Base-by-base conservation (phyloP, 2,113 vertebrate genomes). In the Callocephalon fimbriatum region DNA sequence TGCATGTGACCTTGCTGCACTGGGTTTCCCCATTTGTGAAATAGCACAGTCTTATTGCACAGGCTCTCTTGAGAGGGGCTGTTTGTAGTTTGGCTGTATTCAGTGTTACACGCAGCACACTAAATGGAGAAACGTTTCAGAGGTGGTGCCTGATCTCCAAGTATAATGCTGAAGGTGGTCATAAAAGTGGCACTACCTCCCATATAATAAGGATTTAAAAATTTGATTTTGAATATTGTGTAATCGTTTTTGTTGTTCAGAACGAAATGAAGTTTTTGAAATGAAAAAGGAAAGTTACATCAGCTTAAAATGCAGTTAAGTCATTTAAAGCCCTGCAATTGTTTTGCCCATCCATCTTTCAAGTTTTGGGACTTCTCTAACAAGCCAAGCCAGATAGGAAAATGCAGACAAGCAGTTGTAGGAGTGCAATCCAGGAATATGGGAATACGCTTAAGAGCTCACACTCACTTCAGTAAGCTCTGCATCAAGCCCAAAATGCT, bases 11-110 rank as follows among this genome's bases (percentile, higher is more conserved):
- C 88, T 92, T 84, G 86, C 83, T 78, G 83, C 65, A 40, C 1
- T 32, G 66, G 65, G 26, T n/a, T 77, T 56, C 32, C 53, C 44
- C 48, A 29, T 25, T 8, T 45, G 59, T 42, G 59, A 50, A 71
- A 67, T 0, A 58, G 66, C 38, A 73, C 66, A 5, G 7, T 61
- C 44, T 72, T 15, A 58, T 27, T 44, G 70, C 63, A 47, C 0
- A 0, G 7, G 14, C 32, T 61, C 35, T 90, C 58, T 14, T 4
- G 35, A 35, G 67, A 66, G 1, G 1, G 0, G 7, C 21, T 16
- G 12, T 25, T 14, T 47, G 38, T 18, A 37, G 61, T 27, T 17
- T 54, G 37, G 54, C 2, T 45, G 8, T 3, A 26, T 44, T 80
- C 37, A 53, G 68, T 2, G 16, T 47, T n/a, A 31, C 0, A 40